Percentiles rank a stretch among this genome's conserved stretches.
Conservation (phyloP, 1,140 invertebrate genomes). For the Antheraea pernyi region DNA sequence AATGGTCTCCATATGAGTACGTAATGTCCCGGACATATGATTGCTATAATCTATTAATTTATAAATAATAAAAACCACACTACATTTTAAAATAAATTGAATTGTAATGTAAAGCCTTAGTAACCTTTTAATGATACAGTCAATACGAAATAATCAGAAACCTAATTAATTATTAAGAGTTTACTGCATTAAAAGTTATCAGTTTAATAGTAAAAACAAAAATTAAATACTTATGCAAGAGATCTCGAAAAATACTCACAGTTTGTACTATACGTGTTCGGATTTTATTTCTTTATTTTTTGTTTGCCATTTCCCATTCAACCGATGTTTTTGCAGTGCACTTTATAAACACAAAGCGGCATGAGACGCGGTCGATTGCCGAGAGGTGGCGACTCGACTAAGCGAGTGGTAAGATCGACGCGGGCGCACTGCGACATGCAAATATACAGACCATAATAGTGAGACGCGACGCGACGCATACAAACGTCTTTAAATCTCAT, state of each 20-base stretch:
- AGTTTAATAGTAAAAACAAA: too few species aligned
- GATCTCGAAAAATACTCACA: not conserved
- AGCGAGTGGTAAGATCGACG: slow-evolving; percentile 21
- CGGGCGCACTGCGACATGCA: slow-evolving; percentile 21
- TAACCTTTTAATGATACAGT: too few species aligned
- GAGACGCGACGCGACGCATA: not conserved
- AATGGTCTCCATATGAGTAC: too few species aligned
- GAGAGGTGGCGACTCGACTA: slow-evolving; percentile 27
- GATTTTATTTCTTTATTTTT: slow-evolving; percentile 9
- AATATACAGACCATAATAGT: slow-evolving; percentile 21
- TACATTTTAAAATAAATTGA: too few species aligned
- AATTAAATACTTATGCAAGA: not conserved
- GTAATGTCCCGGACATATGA: too few species aligned
- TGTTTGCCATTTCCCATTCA: slow-evolving; percentile 25
- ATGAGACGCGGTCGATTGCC: slow-evolving; percentile 20
- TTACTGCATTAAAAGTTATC: too few species aligned
- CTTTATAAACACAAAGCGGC: slow-evolving; percentile 2
- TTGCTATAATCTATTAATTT: too few species aligned
- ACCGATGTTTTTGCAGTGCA: slow-evolving; percentile 6
- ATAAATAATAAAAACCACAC: too few species aligned
- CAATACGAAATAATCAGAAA: too few species aligned
- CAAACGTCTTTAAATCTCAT: not conserved
- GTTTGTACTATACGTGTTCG: slow-evolving; percentile 1
- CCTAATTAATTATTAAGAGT: too few species aligned
- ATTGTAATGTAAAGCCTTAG: too few species aligned